Evolutionary conservation across 2,888 invertebrate genomes (phyloP), one percentile per base, ranked within the genome.

Genomic region (Marronus borbonicus): DNA sequence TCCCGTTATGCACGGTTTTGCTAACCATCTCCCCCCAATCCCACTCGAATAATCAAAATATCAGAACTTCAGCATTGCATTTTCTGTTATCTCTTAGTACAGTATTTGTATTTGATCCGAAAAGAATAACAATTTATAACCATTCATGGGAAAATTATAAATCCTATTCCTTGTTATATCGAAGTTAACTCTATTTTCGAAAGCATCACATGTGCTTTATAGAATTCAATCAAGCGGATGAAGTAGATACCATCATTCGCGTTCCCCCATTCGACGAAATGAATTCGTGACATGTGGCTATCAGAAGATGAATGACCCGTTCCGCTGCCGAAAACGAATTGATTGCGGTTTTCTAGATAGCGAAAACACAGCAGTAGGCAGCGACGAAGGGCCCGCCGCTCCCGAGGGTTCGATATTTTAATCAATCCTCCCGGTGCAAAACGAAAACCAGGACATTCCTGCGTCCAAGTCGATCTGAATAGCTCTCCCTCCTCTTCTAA

Each of bases 331-430:
- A 39, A 66, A 66, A 20, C 44, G 66, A 66, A 66, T 66, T 66
- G 66, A 66, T 66, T 66, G 66, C 66, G 66, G 44, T 66, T 66
- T 66, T 66, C 66, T 66, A 31, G 44, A 44, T 44, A 49, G 66
- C 20, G 10, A 49, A 24, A 44, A 66, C 62, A 2, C 12, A 28
- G 31, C 20, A 7, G 17, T 24, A 8, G 55, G 2, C 8, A 44
- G 10, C 4, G 64, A 36, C 28, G 31, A 36, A 28, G 31, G 64
- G 28, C 36, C 28, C 44, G 44, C 8, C 5, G 39, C 39, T 66
- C 66, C 44, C 49, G 20, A 44, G 65, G 17, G 39, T 17, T 39
- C 12, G 50, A 66, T 66, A 44, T 66, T 66, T 66, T 66, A 66
- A 66, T 66, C 66, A 66, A 66, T 49, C 62, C 28, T 39, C 2